Conservation (phyloP, 2,797 vertebrate genomes). For the Phataginus tricuspis region DNA sequence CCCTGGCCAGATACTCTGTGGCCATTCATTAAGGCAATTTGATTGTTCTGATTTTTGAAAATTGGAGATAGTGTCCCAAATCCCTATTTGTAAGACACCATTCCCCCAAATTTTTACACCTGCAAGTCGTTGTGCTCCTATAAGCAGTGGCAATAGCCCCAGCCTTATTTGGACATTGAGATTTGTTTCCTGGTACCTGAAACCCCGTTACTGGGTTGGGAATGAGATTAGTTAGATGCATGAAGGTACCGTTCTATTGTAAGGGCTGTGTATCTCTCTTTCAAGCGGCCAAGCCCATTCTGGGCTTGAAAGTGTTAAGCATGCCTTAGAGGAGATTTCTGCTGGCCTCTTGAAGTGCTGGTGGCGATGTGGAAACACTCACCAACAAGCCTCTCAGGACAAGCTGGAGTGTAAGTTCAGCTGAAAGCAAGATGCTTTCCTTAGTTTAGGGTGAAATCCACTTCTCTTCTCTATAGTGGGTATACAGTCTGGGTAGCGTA, state of each 20-base stretch:
- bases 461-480: background rate
- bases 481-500: background rate
- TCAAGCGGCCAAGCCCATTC: background rate
- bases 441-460: background rate
- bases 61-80: background rate
- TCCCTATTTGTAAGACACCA: background rate
- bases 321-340: background rate
- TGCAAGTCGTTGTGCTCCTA: background rate
- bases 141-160: background rate
- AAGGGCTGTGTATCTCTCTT: background rate
- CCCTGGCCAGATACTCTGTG: background rate
- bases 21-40: background rate
- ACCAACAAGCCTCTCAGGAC: background rate
- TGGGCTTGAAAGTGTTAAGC: background rate
- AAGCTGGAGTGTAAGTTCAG: constrained; percentile 26
- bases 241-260: background rate
- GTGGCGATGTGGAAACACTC: background rate
- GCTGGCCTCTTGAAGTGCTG: background rate
- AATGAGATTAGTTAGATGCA: background rate
- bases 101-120: background rate
- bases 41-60: background rate
- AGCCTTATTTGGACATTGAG: background rate
- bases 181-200: background rate
- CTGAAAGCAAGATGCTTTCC: constrained; percentile 15
- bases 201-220: background rate